phyloP scores from a whole-genome alignment of 53 echinoderm and acorn worm species.

The Pentamera pediparva region DNA sequence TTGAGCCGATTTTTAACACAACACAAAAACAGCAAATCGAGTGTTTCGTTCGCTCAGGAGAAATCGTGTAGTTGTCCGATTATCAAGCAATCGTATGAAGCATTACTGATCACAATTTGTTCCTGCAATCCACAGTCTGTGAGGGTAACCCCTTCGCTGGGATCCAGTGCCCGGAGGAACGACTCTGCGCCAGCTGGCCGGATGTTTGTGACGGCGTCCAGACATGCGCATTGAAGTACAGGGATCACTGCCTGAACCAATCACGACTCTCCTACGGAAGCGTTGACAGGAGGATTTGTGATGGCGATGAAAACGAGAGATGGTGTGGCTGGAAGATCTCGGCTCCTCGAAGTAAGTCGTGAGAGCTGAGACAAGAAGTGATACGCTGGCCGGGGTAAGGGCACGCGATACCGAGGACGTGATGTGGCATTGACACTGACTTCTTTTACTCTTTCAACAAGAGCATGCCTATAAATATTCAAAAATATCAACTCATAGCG shows the following conservation, averaged over 20 bases:
- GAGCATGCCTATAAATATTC: no score
- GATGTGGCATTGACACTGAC: no score
- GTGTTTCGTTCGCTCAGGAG: no score
- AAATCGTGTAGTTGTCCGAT: no score
- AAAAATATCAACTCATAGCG: no score
- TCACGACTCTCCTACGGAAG: constrained; percentile 62
- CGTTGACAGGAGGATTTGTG: constrained; percentile 60
- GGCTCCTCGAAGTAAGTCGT: constrained; percentile 68
- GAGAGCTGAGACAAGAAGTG: constrained; percentile 63
- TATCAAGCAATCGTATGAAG: no score
- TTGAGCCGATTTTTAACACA: no score
- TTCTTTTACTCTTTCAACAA: no score
- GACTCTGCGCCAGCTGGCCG: constrained; percentile 55
- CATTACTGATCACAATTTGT: no score
- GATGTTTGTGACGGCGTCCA: constrained; percentile 73
- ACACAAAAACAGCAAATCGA: no score
- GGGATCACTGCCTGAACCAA: constrained; percentile 60
- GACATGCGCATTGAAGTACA: constrained; percentile 53
- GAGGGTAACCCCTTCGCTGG: constrained; percentile 67
- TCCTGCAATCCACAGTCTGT: constrained; percentile 82
- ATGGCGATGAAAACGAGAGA: constrained; percentile 71
- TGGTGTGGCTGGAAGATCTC: constrained; percentile 76
- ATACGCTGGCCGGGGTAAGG: not conserved
- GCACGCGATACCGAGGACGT: not conserved
- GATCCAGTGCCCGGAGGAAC: constrained; percentile 82